Base-by-base conservation (phyloP, 2,888 invertebrate genomes). In the Hipparchia semele region DNA sequence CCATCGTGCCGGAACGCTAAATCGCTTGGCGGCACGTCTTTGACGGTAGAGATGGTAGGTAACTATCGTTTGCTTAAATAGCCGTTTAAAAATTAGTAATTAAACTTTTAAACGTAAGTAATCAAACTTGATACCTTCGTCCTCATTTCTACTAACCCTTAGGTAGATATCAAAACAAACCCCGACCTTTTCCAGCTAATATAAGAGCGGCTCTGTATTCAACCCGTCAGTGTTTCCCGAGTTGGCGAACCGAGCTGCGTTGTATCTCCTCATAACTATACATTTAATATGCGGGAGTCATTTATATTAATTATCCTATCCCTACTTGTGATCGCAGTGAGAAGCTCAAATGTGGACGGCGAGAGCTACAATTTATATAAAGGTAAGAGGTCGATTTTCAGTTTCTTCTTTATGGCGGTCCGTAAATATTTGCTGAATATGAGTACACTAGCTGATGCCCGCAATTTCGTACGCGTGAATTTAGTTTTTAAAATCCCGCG, bases 331-430 rank as follows among this genome's bases (percentile, higher is more conserved):
- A 79, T 80, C 46, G 78, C 85, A 33, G 80, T 79, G 64, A 84
- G 84, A 79, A 82, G 86, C 74, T 83, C 88, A 8, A 90, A 90
- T 65, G 78, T 87, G 62, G 88, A 88, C 59, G 91, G 88, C 77
- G 91, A 92, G 75, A 92, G 91, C 75, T 91, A 92, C 82, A 93
- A 92, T 84, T 90, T 87, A 79, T 92, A 92, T 79, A 93, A 93
- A 91, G 93, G 93, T 92, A 82, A 66, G 70, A 66, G 70, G 10
- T 23, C 2, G 51, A 3, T 33, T 51, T 33, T 12, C 0, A 64
- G 9, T n/a, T 39, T 39, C 33, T 39, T 39, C 39, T 39, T 39
- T 39, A 39, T 39, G 23, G 23, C 23, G 23, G 23, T 23, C 23
- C 23, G 23, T 23, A 23, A 23, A 23, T 23, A 1, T 23, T 23